phyloP scores from a whole-genome alignment of 1,140 invertebrate genomes.

The Drosophila repleta region DNA sequence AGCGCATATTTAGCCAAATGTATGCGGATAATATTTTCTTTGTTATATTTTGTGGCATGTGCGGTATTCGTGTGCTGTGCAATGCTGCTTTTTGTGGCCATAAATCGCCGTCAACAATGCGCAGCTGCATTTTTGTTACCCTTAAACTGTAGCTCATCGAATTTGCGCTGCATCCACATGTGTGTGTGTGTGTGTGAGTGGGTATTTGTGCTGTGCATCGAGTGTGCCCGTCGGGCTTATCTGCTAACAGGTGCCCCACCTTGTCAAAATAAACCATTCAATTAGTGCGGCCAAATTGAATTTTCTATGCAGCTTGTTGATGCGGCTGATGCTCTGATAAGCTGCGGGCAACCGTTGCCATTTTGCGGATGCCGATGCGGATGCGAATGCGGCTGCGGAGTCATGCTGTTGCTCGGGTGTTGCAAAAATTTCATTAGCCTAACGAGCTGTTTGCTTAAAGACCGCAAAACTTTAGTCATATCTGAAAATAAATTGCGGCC shows the following conservation, averaged over 20 bases:
- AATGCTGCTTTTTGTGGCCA: conserved; percentile 12
- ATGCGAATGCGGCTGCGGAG: not conserved
- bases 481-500: conserved; percentile 45
- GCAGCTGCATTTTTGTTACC: conserved; percentile 21
- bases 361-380: not conserved
- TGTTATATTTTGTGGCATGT: conserved; percentile 20
- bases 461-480: conserved; percentile 59
- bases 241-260: conserved; percentile 61
- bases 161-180: conserved; percentile 12
- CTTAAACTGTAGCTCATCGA: conserved; percentile 35
- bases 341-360: conserved; percentile 56
- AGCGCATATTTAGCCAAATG: not conserved
- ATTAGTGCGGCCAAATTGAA: conserved; percentile 76
- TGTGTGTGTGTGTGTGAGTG: conserved; percentile 8
- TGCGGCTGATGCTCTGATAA: conserved; percentile 67
- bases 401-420: not conserved
- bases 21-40: conserved; percentile 7
- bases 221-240: conserved; percentile 55
- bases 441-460: conserved; percentile 74
- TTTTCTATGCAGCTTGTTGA: conserved; percentile 76
- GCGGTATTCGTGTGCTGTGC: conserved; percentile 25
- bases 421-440: conserved; percentile 74
- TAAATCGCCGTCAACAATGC: conserved; percentile 29
- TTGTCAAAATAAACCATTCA: conserved; percentile 81
- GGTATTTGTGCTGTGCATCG: conserved; percentile 6